Percentiles rank a stretch among this genome's conserved stretches.
Conservation (phyloP, 35 echinoderm and acorn worm genomes). For the Eucidaris tribuloides region DNA sequence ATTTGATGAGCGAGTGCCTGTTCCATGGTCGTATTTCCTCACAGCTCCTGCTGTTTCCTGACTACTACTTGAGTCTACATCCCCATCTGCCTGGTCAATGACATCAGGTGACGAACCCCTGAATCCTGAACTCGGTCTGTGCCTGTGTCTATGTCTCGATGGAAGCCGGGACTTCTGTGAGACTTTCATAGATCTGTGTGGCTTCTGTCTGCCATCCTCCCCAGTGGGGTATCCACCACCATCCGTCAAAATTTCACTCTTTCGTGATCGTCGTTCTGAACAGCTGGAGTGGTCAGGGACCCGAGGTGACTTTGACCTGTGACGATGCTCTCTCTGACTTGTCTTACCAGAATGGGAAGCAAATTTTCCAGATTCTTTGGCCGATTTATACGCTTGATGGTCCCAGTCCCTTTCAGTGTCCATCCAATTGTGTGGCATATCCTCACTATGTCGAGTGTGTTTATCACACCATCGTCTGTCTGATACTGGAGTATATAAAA, state of each 20-base stretch:
- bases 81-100: background rate
- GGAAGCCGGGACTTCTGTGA: background rate
- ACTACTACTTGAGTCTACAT: background rate
- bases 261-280: background rate
- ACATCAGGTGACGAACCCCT: constrained; percentile 22
- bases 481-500: too few species aligned
- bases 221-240: background rate
- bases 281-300: background rate
- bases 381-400: too few species aligned
- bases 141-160: background rate
- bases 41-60: background rate
- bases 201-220: background rate
- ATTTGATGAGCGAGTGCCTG: too few species aligned
- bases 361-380: too few species aligned
- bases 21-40: too few species aligned
- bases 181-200: background rate
- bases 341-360: too few species aligned
- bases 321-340: background rate
- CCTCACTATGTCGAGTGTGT: too few species aligned
- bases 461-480: too few species aligned
- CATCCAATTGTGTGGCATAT: too few species aligned
- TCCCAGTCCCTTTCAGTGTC: too few species aligned
- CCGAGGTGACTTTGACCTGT: background rate
- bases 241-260: background rate
- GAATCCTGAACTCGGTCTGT: background rate